Evolutionary conservation across 2,113 vertebrate species (phyloP).

Genomic region (Odontesthes bonariensis): DNA sequence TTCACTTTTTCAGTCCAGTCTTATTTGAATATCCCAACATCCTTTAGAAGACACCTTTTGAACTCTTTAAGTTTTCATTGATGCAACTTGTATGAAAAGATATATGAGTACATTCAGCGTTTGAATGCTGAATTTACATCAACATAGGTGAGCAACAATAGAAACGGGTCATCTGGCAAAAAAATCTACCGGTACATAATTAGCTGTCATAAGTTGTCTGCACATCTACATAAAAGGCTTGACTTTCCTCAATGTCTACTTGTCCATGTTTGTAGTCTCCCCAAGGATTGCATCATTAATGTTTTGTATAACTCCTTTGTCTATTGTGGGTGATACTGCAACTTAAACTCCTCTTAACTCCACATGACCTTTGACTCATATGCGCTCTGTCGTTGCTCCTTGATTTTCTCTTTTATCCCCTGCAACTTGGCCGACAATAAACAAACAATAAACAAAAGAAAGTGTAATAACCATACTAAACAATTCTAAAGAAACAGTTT

Average conservation of each 20-base stretch:
- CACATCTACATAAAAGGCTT: not conserved
- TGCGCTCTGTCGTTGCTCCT: not conserved
- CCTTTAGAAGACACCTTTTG: not conserved
- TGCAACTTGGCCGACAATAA: too few species aligned
- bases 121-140: not conserved
- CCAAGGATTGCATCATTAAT: not conserved
- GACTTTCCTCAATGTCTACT: not conserved
- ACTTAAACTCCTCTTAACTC: not conserved
- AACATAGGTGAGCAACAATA: conserved; percentile 5
- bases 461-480: not conserved
- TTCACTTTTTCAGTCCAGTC: conserved; percentile 18
- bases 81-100: conserved; percentile 6
- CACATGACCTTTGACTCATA: not conserved
- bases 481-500: not conserved
- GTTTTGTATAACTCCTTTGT: not conserved
- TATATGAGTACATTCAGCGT: too few species aligned
- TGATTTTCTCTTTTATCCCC: too few species aligned
- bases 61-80: not conserved
- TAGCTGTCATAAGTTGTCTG: not conserved
- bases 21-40: not conserved
- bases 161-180: conserved; percentile 20
- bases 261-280: conserved; percentile 2
- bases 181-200: conserved; percentile 9
- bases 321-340: not conserved
- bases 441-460: too few species aligned